Evolutionary conservation across 2,888 invertebrate genomes (phyloP), one percentile per base, ranked within the genome.

Genomic region (Halictus quadricinctus): DNA sequence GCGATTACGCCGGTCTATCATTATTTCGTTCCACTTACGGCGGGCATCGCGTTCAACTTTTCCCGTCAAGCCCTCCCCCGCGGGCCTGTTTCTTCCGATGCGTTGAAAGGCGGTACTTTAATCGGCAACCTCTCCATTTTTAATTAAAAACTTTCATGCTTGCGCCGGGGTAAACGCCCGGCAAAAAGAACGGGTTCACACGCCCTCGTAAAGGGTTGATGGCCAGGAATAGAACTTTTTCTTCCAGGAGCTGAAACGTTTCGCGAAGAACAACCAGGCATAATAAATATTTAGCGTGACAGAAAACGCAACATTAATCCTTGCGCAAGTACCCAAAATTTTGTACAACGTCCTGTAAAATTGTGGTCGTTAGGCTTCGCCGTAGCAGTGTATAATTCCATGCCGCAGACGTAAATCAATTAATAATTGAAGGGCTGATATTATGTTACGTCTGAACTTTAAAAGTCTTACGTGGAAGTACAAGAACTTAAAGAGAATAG

Each of bases 121-220:
- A 79, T 43, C 74, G 15, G 41, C 25, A 66, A 81, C 83, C 50
- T 81, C n/a, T 66, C 69, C 50, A 83, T 81, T 77, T 81, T 81
- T 81, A 81, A 83, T 83, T 83, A 83, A 81, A 83, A 81, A 83
- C 66, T 83, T 81, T 46, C 18, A 70, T 70, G 54, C 41, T 69
- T 50, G 15, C 77, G 25, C 48, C 50, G 12, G 50, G 21, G 50
- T 48, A 76, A 48, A 76, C 76, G 64, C 6, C 41, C 18, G 25
- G 41, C 2, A 21, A 21, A 50, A 29, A 13, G 78, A 58, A 78
- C 25, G 15, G 50, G 25, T 10, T 10, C 48, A 21, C 25, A 48
- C 60, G 50, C n/a, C 46, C 41, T 8, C 43, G 58, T 18, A 58
- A 81, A 76, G 76, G n/a, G 43, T 43, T 70, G 7, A 70, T 41